Percentiles rank a stretch among this genome's conserved stretches.
These are phyloP conservation scores for Hiodon alosoides DNA, from an alignment of 2,113 vertebrate species.

Conservation along the genomic window DNA sequence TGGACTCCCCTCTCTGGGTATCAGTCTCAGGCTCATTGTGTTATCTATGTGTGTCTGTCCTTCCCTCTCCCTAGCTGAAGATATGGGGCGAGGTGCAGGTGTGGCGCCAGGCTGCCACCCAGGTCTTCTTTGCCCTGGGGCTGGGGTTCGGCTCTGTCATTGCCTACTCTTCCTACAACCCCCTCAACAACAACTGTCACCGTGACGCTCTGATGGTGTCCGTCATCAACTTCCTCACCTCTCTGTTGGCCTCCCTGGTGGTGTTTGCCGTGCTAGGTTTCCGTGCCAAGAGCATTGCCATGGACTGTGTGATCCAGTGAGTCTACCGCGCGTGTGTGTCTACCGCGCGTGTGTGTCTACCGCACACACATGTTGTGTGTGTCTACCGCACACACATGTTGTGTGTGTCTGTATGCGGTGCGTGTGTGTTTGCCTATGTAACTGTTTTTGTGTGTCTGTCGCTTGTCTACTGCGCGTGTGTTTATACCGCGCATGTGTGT, in stretches of 20 bases:
- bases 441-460: too few relatives aligned
- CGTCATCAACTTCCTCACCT: conserved; percentile 95
- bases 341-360: too few relatives aligned
- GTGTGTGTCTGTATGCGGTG: too few relatives aligned
- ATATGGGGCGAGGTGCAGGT: conserved; percentile 90
- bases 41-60: neutral
- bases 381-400: too few relatives aligned
- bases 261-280: conserved; percentile 95
- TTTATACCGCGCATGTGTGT: too few relatives aligned
- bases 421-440: too few relatives aligned
- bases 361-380: too few relatives aligned
- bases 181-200: conserved; percentile 95
- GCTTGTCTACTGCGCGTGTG: too few relatives aligned
- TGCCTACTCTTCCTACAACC: conserved; percentile 98
- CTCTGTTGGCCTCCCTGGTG: conserved; percentile 86
- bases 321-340: conserved; percentile 28
- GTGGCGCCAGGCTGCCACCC: conserved; percentile 92
- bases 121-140: conserved; percentile 97
- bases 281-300: conserved; percentile 89
- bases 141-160: conserved; percentile 94
- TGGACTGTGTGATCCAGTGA: conserved; percentile 84
- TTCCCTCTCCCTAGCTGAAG: conserved; percentile 66
- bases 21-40: too few relatives aligned
- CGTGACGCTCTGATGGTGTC: conserved; percentile 89
- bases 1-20: too few relatives aligned